These are phyloP conservation scores for Antennarius striatus DNA, from an alignment of 2,113 vertebrate genomes.

Conservation along the genomic window DNA sequence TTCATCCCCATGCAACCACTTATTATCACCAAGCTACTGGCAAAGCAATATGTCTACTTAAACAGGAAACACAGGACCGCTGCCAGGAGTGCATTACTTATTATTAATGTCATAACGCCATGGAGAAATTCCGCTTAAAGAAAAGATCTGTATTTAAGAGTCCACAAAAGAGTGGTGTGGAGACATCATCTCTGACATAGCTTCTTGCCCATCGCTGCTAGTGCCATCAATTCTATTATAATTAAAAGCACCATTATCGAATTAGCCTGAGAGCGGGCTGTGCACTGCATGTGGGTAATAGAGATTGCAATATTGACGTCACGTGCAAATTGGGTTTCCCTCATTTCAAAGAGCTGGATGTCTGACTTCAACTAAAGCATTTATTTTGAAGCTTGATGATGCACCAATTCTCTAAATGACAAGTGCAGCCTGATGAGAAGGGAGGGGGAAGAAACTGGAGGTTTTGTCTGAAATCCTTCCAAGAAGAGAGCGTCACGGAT, in stretches of 20 bases:
- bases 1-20: too few species aligned
- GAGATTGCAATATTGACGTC: constrained; percentile 26
- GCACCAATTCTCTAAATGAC: constrained; percentile 19
- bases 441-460: neutral
- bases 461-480: neutral
- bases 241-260: constrained; percentile 13
- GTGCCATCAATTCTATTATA: constrained; percentile 35
- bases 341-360: neutral
- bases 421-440: constrained; percentile 18
- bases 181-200: neutral
- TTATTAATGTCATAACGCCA: too few species aligned
- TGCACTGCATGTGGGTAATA: constrained; percentile 20
- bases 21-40: too few species aligned
- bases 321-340: constrained; percentile 11
- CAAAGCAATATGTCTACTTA: neutral
- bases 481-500: neutral
- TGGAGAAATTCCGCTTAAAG: too few species aligned
- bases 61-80: neutral
- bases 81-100: neutral
- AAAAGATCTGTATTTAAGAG: too few species aligned
- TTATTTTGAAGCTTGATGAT: constrained; percentile 22
- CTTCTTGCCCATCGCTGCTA: neutral
- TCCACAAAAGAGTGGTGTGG: too few species aligned
- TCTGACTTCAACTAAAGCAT: constrained; percentile 1
- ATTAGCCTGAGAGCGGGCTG: constrained; percentile 35